Base-by-base conservation (phyloP, 2,113 vertebrate genomes). In the Stictonetta naevosa region DNA sequence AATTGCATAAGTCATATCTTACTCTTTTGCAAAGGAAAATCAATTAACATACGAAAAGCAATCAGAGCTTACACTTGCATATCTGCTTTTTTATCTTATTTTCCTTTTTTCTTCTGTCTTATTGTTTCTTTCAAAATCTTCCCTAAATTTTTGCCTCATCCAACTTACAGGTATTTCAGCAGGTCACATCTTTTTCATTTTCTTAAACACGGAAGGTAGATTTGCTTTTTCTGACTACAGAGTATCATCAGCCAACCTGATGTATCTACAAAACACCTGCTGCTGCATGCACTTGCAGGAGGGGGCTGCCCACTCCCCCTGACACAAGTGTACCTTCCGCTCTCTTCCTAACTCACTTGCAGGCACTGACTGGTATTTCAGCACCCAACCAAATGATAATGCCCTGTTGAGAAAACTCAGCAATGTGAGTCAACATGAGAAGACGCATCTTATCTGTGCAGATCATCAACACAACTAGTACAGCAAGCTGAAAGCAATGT, bases 241-340 rank as follows among this genome's bases (percentile, higher is more conserved):
- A 55, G n/a, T 33, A 82, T 33, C 38, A 48, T 29, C 38, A 55
- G 38, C 6, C n/a, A 31, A 50, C 40, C 56, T 38, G 6, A 48
- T 42, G 6, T 21, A 56, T 17, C 83, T 50, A 17, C 19, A 40
- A 58, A 81, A 20, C 13, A 58, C 3, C 52, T 44, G 10, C 62
- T n/a, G 16, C 31, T 26, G 4, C 1, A 0, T 8, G 3, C 2
- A 0, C 8, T 6, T 13, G 33, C 13, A 42, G 18, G 3, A 42
- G 28, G 48, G 38, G 74, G 6, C 31, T 53, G 17, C 44, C 20
- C 29, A 1, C 1, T 48, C 3, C 34, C 9, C 18, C 20, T 9
- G 14, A 66, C 20, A 10, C 26, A 31, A 42, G 26, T 5, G 38
- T 31, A 42, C 26, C 52, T 26, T 28, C 7, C 25, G 14, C 40